Conservation (phyloP, 2,113 vertebrate genomes). For the Sminthopsis crassicaudata region DNA sequence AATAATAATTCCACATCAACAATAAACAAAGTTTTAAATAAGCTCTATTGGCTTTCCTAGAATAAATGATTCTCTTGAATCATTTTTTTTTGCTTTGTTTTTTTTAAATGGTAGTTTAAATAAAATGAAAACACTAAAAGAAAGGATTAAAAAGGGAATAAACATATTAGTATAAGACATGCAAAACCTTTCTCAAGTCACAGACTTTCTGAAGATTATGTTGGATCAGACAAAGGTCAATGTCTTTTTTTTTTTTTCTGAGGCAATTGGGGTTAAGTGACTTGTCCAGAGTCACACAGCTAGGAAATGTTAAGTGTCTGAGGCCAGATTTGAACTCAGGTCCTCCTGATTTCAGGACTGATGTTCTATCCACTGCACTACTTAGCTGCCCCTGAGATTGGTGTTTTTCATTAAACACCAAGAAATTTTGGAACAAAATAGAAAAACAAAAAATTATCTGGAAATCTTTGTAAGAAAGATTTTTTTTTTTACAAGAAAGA, state of each 20-base stretch:
- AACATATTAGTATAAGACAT: not conserved
- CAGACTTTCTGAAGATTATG: not conserved
- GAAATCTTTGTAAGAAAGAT: too few species aligned
- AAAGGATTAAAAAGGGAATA: not conserved
- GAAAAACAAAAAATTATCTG: not conserved
- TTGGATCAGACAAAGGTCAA: not conserved
- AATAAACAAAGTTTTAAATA: not conserved
- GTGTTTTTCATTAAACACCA: not conserved
- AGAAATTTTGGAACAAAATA: not conserved
- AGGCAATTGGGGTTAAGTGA: too few species aligned
- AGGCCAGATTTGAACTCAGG: too few species aligned
- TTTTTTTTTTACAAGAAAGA: too few species aligned
- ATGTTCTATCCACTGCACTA: too few species aligned
- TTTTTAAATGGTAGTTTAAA: not conserved
- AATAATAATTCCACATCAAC: not conserved
- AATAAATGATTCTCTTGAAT: not conserved
- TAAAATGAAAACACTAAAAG: not conserved
- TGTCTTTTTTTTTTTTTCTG: not conserved
- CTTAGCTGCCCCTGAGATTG: too few species aligned
- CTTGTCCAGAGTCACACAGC: too few species aligned
- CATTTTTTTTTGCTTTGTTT: not conserved
- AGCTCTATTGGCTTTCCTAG: not conserved
- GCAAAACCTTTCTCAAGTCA: not conserved
- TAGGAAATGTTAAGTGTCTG: too few species aligned
- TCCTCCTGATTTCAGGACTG: too few species aligned